These are phyloP conservation scores for Lomographa bimaculata DNA, from an alignment of 2,888 invertebrate species.

Conservation along the genomic window DNA sequence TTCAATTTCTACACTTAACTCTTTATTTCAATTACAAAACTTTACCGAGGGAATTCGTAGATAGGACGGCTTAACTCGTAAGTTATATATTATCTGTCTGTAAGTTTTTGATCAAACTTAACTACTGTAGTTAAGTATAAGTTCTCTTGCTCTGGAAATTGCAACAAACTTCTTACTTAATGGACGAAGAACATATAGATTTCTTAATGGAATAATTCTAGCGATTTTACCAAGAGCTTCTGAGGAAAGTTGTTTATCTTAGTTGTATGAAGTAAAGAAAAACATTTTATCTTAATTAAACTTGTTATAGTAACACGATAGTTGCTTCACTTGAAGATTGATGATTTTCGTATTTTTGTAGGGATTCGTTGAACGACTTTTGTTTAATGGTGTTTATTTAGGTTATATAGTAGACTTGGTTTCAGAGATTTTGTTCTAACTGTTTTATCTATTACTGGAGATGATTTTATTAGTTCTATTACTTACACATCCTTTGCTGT, in stretches of 20 bases:
- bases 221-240: slow-evolving; percentile 20
- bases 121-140: slow-evolving; percentile 47
- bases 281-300: slow-evolving; percentile 22
- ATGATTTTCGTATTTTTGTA: slow-evolving; percentile 8
- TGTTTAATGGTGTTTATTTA: too few species aligned
- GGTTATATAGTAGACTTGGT: too few species aligned
- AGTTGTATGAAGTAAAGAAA: slow-evolving; percentile 16
- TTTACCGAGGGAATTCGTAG: slow-evolving; percentile 21
- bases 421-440: too few species aligned
- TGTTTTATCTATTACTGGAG: too few species aligned
- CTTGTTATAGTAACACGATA: slow-evolving; percentile 15
- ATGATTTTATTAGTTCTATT: too few species aligned
- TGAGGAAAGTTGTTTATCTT: slow-evolving; percentile 15
- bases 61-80: slow-evolving; percentile 27
- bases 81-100: slow-evolving; percentile 38
- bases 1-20: slow-evolving; percentile 14
- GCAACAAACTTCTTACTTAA: slow-evolving; percentile 47
- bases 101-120: slow-evolving; percentile 50
- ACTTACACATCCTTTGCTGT: too few species aligned
- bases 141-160: slow-evolving; percentile 43
- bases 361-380: not conserved
- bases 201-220: slow-evolving; percentile 38
- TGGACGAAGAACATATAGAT: slow-evolving; percentile 43
- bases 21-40: slow-evolving; percentile 29
- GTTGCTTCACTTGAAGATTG: slow-evolving; percentile 12